phyloP scores from a whole-genome alignment of 2,797 vertebrate species.

The Enoplosus armatus region DNA sequence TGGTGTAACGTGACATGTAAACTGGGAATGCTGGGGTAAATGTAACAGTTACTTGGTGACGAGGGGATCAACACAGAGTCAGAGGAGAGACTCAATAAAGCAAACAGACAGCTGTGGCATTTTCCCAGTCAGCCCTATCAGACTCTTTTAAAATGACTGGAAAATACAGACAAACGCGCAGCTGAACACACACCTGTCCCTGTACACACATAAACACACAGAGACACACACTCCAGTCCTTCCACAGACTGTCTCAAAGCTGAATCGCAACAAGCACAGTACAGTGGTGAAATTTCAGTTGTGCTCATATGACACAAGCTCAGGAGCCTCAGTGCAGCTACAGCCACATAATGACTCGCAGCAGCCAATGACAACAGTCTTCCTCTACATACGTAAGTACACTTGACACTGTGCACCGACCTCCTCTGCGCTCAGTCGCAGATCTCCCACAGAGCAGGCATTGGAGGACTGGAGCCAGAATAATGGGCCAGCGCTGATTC shows the following conservation, averaged over 20 bases:
- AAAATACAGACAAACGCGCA: conserved; percentile 1
- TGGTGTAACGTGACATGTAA: conserved; percentile 31
- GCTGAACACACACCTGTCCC: not conserved
- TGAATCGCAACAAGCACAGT: conserved; percentile 29
- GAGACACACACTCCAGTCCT: conserved; percentile 10
- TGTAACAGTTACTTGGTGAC: conserved; percentile 48
- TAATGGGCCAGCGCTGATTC: conserved; percentile 66
- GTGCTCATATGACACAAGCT: conserved; percentile 34
- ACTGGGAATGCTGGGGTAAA: conserved; percentile 48
- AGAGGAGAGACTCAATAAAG: conserved; percentile 41
- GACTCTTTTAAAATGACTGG: conserved; percentile 12
- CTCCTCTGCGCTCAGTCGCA: conserved; percentile 39
- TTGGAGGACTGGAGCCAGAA: conserved; percentile 54
- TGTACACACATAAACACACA: conserved; percentile 8
- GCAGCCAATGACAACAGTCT: conserved; percentile 54
- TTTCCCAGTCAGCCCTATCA: conserved; percentile 32
- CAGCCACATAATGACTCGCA: conserved; percentile 52
- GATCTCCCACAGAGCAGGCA: conserved; percentile 48
- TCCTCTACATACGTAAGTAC: conserved; percentile 47
- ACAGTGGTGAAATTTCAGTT: conserved; percentile 11
- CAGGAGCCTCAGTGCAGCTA: conserved; percentile 38
- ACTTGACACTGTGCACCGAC: conserved; percentile 61
- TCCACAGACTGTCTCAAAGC: conserved; percentile 16
- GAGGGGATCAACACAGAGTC: conserved; percentile 30
- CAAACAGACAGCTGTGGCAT: conserved; percentile 24